Conservation (phyloP, 2,888 invertebrate genomes). For the Bellardia pandia region DNA sequence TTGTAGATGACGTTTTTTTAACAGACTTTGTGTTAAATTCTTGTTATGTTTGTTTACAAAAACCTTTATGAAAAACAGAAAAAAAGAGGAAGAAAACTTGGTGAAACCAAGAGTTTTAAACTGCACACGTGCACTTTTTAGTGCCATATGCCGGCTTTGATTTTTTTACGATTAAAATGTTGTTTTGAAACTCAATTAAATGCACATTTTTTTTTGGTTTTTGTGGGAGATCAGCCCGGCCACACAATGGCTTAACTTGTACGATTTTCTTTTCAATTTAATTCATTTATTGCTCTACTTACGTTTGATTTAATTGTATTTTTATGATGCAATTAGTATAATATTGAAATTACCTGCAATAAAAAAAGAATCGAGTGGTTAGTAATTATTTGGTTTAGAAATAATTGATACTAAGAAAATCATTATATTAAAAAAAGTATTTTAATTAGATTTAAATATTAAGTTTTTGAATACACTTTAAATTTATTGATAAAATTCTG, state of each 20-base stretch:
- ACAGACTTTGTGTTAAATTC: not conserved
- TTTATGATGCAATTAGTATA: conserved; percentile 16
- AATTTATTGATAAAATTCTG: too few species aligned
- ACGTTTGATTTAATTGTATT: not conserved
- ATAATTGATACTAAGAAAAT: too few species aligned
- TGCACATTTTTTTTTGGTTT: not conserved
- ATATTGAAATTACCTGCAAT: conserved; percentile 21
- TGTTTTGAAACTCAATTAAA: conserved; percentile 16
- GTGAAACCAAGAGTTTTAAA: not conserved
- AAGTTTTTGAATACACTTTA: too few species aligned
- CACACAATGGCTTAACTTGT: not conserved
- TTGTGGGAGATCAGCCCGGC: conserved; percentile 6
- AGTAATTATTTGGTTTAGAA: not conserved
- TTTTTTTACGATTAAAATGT: conserved; percentile 13
- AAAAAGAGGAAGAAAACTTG: not conserved
- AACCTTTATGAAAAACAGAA: not conserved
- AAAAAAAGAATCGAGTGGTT: not conserved
- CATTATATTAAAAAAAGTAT: too few species aligned
- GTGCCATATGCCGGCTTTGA: not conserved
- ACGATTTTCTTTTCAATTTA: not conserved
- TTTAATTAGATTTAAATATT: too few species aligned
- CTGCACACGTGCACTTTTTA: conserved; percentile 23
- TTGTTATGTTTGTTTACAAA: not conserved
- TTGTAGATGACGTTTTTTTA: conserved; percentile 29
- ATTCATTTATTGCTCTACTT: conserved; percentile 30